Base-by-base conservation (phyloP, 2,888 invertebrate species). In the Scrobipalpa costella region DNA sequence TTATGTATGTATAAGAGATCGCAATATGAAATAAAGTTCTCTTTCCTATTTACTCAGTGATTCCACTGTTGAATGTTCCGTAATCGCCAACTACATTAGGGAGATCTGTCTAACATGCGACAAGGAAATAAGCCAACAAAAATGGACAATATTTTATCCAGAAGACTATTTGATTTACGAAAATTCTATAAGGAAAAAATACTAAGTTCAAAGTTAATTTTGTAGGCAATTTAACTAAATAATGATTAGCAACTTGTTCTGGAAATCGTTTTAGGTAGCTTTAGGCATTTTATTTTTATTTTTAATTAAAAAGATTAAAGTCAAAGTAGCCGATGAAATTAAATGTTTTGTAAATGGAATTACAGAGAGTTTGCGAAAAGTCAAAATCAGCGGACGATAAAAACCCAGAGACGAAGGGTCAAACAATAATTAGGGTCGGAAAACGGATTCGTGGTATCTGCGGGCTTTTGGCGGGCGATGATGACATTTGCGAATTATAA, bases 11-110 rank as follows among this genome's bases (percentile, higher is more conserved):
- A n/a, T n/a, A n/a, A n/a, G n/a, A n/a, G n/a, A n/a, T n/a, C n/a
- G n/a, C n/a, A n/a, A n/a, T n/a, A n/a, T n/a, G n/a, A n/a, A n/a
- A n/a, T n/a, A n/a, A n/a, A n/a, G 27, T 3, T 27, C 5, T 27
- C 27, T 27, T 27, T 27, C 2, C 13, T 40, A 40, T 13, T 13
- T 3, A 9, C 40, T 13, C 1, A 13, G 40, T 40, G 40, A 13
- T 3, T 13, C 13, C 13, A 40, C 13, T 40, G 40, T 1, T 40
- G 50, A 50, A 52, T 21, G 52, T 34, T 36, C 15, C 59, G 52
- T 63, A 63, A 63, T 63, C 63, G 55, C 47, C 58, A 44, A 55
- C 44, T 47, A 55, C 63, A 61, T 63, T 63, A 63, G 63, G 63
- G 55, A 63, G 55, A 63, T 63, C 55, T 61, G 40, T 52, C 52